phyloP scores from a whole-genome alignment of 1,140 invertebrate species.

The Orchestia grillus region DNA sequence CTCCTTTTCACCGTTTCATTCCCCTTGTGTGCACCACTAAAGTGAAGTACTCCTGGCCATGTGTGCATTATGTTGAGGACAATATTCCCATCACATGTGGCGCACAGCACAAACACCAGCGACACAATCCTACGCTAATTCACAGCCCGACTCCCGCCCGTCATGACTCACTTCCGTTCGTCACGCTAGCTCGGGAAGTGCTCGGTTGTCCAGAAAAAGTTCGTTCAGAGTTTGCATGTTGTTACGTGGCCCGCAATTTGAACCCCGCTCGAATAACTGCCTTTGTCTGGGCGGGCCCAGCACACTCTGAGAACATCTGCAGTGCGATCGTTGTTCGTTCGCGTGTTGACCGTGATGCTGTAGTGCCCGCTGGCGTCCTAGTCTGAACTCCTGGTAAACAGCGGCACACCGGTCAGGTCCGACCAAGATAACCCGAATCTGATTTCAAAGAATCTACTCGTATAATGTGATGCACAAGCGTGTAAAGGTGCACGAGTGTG shows the following conservation, averaged over 20 bases:
- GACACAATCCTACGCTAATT: neutral
- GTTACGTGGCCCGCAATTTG: neutral
- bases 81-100: neutral
- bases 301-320: neutral
- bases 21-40: no score
- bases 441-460: no score
- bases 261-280: neutral
- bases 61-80: no score
- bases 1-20: no score
- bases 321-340: neutral
- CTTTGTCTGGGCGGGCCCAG: neutral
- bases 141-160: neutral
- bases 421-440: no score
- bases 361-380: no score
- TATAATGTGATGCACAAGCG: no score
- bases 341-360: neutral
- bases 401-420: no score
- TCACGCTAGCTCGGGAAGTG: neutral
- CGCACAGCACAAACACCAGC: neutral
- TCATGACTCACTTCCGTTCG: neutral
- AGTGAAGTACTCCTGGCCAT: no score
- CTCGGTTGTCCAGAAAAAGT: neutral
- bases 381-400: no score
- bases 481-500: no score
- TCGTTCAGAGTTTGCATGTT: neutral